A percentile compares a stretch with the other conserved stretches of the same genome.
These are phyloP conservation scores for Dicaeum eximium DNA, from an alignment of 2,113 vertebrate genomes.

Conservation along the genomic window DNA sequence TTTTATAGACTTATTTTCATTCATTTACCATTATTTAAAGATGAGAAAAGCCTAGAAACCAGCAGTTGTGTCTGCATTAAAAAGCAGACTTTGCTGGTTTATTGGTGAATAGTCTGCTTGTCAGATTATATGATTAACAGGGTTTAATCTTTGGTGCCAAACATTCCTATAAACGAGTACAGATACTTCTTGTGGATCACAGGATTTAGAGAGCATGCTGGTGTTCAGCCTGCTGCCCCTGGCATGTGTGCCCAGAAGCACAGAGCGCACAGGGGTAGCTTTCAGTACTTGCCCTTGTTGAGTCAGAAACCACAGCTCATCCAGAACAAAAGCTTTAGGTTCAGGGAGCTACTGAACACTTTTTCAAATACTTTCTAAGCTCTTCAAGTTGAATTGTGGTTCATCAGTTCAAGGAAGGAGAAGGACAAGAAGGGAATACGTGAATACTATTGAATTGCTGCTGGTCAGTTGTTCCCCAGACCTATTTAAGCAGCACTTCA, in stretches of 20 bases:
- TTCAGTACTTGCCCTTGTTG: background rate
- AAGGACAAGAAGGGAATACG: background rate
- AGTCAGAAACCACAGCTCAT: background rate
- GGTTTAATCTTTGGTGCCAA: background rate
- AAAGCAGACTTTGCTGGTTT: background rate
- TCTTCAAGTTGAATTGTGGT: background rate
- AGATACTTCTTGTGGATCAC: background rate
- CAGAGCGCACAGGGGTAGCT: fast-evolving
- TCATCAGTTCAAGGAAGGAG: background rate
- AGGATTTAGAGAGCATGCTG: background rate
- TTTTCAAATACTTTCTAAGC: background rate
- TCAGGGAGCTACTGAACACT: background rate
- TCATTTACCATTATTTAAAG: background rate
- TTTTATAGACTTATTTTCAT: background rate
- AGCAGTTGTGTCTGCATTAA: background rate
- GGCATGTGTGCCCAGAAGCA: background rate
- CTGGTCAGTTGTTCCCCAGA: background rate
- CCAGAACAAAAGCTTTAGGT: background rate
- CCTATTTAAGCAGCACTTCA: background rate
- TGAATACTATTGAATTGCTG: background rate
- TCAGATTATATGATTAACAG: background rate
- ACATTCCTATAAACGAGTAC: background rate
- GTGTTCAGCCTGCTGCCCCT: background rate
- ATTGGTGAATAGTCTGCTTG: background rate
- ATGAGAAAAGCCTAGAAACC: background rate